A percentile compares a stretch with the other conserved stretches of the same genome.
phyloP scores from a whole-genome alignment of 1,140 invertebrate genomes.

The Drosophila parabipectinata region DNA sequence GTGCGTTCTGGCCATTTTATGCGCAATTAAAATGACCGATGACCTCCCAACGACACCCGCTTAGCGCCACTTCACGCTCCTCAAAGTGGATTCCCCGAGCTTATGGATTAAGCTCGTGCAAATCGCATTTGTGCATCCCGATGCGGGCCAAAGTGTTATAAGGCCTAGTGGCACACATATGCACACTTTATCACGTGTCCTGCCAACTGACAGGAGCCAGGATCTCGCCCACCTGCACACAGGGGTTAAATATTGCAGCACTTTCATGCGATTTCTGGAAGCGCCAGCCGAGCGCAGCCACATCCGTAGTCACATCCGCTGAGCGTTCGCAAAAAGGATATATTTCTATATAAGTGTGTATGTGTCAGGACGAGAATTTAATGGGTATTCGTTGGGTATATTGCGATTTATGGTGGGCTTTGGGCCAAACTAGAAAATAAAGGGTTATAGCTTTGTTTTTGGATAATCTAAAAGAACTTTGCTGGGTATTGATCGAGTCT shows the following conservation, averaged over 20 bases:
- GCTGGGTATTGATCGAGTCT: neutral
- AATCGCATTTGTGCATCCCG: slow-evolving; percentile 54
- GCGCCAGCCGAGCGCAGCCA: slow-evolving; percentile 48
- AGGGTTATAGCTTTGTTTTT: neutral
- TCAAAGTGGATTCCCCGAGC: slow-evolving; percentile 26
- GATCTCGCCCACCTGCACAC: slow-evolving; percentile 10
- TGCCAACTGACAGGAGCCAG: slow-evolving; percentile 3
- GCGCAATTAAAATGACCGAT: slow-evolving; percentile 73
- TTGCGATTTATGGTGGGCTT: slow-evolving; percentile 24
- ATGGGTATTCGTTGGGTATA: slow-evolving; percentile 20
- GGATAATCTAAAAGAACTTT: neutral
- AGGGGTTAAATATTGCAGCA: slow-evolving; percentile 51
- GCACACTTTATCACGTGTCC: slow-evolving; percentile 27
- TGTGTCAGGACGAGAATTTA: neutral
- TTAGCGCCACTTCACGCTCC: slow-evolving; percentile 27
- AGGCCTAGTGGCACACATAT: slow-evolving; percentile 38
- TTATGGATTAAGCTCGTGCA: slow-evolving; percentile 33
- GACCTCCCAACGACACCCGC: slow-evolving; percentile 30
- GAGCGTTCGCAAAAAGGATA: slow-evolving; percentile 5
- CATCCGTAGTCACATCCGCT: slow-evolving; percentile 58
- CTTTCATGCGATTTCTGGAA: slow-evolving; percentile 50
- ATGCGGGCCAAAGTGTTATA: slow-evolving; percentile 32
- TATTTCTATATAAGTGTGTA: neutral
- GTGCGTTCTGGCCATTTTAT: slow-evolving; percentile 51
- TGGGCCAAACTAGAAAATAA: neutral